Percentiles rank a stretch among this genome's conserved stretches.
These are phyloP conservation scores for Melipona quadrifasciata DNA, from an alignment of 1,140 invertebrate genomes.

Conservation along the genomic window DNA sequence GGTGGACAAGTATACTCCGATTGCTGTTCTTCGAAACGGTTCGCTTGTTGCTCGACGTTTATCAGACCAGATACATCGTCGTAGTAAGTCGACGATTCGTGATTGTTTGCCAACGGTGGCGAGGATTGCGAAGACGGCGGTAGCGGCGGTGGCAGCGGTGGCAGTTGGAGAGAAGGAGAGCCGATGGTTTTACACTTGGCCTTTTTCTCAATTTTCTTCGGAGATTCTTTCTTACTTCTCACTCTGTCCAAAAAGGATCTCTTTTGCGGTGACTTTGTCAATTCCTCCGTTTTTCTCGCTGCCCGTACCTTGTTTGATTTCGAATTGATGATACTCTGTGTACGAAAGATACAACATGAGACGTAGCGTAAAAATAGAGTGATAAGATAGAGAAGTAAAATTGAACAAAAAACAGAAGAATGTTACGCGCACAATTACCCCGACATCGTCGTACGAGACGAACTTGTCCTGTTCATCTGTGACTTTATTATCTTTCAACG, in stretches of 20 bases:
- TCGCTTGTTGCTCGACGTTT: background rate
- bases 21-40: conserved; percentile 26
- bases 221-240: conserved; percentile 58
- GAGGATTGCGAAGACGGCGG: background rate
- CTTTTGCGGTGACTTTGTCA: conserved; percentile 60
- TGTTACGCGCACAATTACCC: conserved; percentile 25
- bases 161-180: background rate
- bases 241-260: conserved; percentile 67
- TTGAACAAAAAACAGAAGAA: too few species aligned
- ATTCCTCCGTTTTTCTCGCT: conserved; percentile 27
- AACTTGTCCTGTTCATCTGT: background rate
- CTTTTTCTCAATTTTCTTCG: conserved; percentile 59
- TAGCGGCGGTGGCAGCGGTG: background rate
- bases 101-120: too few species aligned
- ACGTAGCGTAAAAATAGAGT: background rate
- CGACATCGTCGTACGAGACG: conserved; percentile 52
- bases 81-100: conserved; percentile 62
- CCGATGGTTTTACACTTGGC: background rate
- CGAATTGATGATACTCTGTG: conserved; percentile 14
- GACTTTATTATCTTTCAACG: background rate
- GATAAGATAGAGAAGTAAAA: too few species aligned
- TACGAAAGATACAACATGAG: background rate
- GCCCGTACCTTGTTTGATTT: conserved; percentile 14
- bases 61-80: conserved; percentile 59
- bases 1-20: conserved; percentile 68